Percentiles rank a stretch among this genome's conserved stretches.
Conservation (phyloP, 1,140 invertebrate species). For the Zophobas morio region DNA sequence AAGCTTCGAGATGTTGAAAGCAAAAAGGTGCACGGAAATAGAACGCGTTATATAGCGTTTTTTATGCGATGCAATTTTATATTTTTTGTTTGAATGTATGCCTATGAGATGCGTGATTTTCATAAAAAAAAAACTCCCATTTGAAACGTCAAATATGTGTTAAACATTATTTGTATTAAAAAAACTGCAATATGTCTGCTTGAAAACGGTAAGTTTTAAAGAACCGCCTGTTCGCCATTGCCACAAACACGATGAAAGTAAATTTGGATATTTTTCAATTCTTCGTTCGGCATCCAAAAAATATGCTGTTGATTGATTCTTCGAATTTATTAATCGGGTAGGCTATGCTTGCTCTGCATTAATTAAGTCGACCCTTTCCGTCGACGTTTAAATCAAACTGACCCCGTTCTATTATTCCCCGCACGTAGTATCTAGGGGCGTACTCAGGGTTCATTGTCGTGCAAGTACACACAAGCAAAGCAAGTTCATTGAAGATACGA, state of each 20-base stretch:
- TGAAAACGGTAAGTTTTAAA: background rate
- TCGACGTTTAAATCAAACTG: conserved; percentile 6
- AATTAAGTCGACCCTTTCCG: background rate
- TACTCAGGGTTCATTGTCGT: conserved; percentile 23
- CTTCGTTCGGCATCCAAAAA: no score
- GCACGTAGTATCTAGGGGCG: conserved; percentile 18
- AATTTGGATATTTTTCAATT: background rate
- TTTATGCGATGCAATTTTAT: no score
- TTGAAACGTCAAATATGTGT: no score
- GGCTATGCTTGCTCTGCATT: background rate
- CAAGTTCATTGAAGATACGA: conserved; percentile 24
- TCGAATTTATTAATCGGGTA: no score
- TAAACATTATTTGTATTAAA: no score
- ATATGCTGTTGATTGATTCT: no score
- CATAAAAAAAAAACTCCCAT: no score
- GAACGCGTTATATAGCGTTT: no score
- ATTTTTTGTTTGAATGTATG: no score
- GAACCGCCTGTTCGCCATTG: background rate
- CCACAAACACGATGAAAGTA: background rate
- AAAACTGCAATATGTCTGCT: no score
- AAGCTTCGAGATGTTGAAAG: background rate
- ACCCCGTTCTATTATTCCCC: conserved; percentile 2
- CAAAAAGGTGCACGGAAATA: no score
- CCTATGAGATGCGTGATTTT: no score
- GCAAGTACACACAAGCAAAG: conserved; percentile 6